phyloP scores from a whole-genome alignment of 2,797 vertebrate genomes.

The Pygocentrus nattereri region DNA sequence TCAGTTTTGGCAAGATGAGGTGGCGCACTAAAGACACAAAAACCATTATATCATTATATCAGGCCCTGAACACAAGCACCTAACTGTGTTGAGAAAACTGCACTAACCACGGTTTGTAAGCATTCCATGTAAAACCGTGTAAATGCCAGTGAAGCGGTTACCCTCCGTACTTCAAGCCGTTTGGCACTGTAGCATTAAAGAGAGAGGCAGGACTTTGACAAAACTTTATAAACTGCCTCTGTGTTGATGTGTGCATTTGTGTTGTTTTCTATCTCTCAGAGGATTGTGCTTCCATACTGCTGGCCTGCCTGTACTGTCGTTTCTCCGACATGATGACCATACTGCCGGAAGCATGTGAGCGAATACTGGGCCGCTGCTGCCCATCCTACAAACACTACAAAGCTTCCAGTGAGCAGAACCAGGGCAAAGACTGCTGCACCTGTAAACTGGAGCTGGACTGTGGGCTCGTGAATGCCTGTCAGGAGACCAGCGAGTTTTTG shows the following conservation, averaged over 20 bases:
- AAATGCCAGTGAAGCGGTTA: too few species aligned
- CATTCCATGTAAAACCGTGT: too few species aligned
- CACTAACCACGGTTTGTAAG: too few species aligned
- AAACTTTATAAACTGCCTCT: too few species aligned
- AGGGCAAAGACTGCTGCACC: slow-evolving; percentile 76
- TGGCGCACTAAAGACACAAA: too few species aligned
- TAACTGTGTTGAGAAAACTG: too few species aligned
- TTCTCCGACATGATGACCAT: slow-evolving; percentile 85
- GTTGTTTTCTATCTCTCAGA: slow-evolving; percentile 71
- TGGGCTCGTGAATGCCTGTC: slow-evolving; percentile 83
- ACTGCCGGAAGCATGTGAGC: slow-evolving; percentile 81
- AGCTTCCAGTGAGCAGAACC: slow-evolving; percentile 68
- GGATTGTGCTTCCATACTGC: slow-evolving; percentile 86
- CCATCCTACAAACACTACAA: slow-evolving; percentile 80
- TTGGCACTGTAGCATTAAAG: too few species aligned
- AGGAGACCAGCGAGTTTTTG: slow-evolving; percentile 85
- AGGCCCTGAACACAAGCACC: too few species aligned
- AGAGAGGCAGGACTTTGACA: too few species aligned
- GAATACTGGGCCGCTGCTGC: slow-evolving; percentile 79
- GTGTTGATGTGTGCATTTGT: background rate
- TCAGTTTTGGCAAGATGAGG: too few species aligned
- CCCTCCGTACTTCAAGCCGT: too few species aligned
- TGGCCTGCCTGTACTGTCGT: slow-evolving; percentile 88
- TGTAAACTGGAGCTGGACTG: slow-evolving; percentile 85
- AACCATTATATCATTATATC: too few species aligned